Percentiles rank a stretch among this genome's conserved stretches.
Conservation (phyloP, 2,113 vertebrate genomes). For the Oncorhynchus tshawytscha region DNA sequence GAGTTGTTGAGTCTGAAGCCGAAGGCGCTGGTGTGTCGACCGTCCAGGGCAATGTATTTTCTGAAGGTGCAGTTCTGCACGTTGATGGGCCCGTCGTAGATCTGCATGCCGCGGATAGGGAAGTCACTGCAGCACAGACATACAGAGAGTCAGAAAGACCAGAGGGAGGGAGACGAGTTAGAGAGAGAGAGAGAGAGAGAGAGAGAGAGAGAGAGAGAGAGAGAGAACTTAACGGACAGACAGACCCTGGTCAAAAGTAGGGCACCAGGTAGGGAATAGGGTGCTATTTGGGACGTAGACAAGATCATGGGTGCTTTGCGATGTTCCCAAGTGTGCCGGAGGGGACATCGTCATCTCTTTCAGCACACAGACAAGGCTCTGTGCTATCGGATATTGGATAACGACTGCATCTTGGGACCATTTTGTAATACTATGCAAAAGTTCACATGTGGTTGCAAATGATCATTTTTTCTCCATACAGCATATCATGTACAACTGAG, state of each 20-base stretch:
- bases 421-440: background rate
- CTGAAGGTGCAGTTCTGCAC: slow-evolving; percentile 95
- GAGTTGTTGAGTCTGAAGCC: slow-evolving; percentile 98
- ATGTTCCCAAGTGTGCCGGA: no score
- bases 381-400: background rate
- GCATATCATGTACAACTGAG: background rate
- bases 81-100: slow-evolving; percentile 93
- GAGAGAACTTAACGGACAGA: background rate
- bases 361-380: no score
- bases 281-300: no score
- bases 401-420: background rate
- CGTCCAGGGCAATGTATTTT: slow-evolving; percentile 86
- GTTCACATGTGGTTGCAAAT: background rate
- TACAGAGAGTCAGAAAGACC: slow-evolving; percentile 8
- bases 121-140: slow-evolving; percentile 78
- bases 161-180: background rate
- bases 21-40: slow-evolving; percentile 91
- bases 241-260: background rate
- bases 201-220: no score
- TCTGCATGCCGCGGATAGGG: slow-evolving; percentile 92
- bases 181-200: no score
- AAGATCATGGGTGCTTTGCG: no score
- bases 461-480: background rate
- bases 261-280: no score
- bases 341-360: no score